Conservation (phyloP, 2,888 invertebrate species). For the Scelioninae gen. 2 region DNA sequence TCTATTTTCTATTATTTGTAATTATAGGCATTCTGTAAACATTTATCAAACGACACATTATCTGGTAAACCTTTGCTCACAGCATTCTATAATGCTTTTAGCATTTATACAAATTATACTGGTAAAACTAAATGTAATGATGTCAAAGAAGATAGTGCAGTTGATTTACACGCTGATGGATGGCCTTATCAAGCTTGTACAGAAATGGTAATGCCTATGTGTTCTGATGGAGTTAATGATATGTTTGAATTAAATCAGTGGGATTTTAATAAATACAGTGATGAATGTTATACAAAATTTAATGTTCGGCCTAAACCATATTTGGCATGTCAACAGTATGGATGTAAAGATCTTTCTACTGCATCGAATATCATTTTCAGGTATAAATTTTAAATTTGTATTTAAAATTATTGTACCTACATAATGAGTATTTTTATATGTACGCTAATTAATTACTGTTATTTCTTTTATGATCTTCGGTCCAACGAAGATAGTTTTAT, state of each 20-base stretch:
- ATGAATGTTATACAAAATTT: constrained; percentile 83
- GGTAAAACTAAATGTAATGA: constrained; percentile 83
- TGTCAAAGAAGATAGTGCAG: constrained; percentile 74
- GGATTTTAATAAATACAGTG: constrained; percentile 82
- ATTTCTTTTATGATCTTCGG: too few species aligned
- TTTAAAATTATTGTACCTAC: neutral
- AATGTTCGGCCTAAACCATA: constrained; percentile 82
- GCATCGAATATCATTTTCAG: constrained; percentile 84
- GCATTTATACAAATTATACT: constrained; percentile 89
- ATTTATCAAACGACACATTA: constrained; percentile 70
- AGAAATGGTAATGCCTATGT: constrained; percentile 98
- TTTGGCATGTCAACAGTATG: constrained; percentile 86
- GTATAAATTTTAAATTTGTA: constrained; percentile 59
- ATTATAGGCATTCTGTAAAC: constrained; percentile 77
- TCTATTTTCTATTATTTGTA: neutral
- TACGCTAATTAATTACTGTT: too few species aligned
- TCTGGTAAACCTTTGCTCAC: constrained; percentile 65
- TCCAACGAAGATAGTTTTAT: too few species aligned
- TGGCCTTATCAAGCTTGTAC: constrained; percentile 95
- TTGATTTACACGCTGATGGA: constrained; percentile 80
- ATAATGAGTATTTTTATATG: too few species aligned
- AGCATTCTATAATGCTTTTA: constrained; percentile 82
- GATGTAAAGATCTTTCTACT: constrained; percentile 83
- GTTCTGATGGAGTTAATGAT: constrained; percentile 84
- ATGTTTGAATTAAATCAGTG: constrained; percentile 89